Base-by-base conservation (phyloP, 2,797 vertebrate genomes). In the Antrozous pallidus region DNA sequence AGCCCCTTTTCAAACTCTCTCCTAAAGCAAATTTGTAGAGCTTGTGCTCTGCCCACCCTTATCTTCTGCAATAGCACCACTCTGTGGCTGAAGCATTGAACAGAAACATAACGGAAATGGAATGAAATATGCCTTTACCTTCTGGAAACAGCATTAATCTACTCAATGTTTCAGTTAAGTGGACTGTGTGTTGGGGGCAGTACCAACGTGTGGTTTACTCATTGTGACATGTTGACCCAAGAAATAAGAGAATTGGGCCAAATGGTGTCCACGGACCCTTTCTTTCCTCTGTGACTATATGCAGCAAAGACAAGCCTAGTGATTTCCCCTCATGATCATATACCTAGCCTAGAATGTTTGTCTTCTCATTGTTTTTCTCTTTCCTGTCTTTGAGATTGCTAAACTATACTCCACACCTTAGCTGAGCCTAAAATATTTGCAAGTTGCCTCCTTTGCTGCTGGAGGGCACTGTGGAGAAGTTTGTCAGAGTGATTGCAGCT, bases 51-150 rank as follows among this genome's bases (percentile, higher is more conserved):
- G 85, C 74, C 42, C 18, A 87, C 61, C 17, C 84, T 97, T 98
- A 97, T 80, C 98, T 98, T 98, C 97, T 97, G 97, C 98, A 98
- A 98, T 96, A 98, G 98, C 98, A 93, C 98, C 98, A 97, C 98
- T 96, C 92, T 96, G 98, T 98, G 98, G 98, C 79, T 94, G 90
- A 98, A 98, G 95, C 93, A 81, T 45, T 79, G 45, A 98, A 98
- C 47, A 96, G 97, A 94, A 91, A 63, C 73, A 63, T 49, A 81
- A 67, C 22, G 49, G 74, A 70, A 94, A 91, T 3, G 36, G 36
- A 31, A 54, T 6, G 83, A 82, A 71, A 63, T 14, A 0, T 28
- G 63, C 54, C 56, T 54, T 91, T 51, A 69, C 65, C 31, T 92
- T 14, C 17, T 56, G 47, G 87, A 90, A 77, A 28, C 13, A 42